A percentile compares a stretch with the other conserved stretches of the same genome.
phyloP scores from a whole-genome alignment of 2,797 vertebrate species.

The Spinus pinus region DNA sequence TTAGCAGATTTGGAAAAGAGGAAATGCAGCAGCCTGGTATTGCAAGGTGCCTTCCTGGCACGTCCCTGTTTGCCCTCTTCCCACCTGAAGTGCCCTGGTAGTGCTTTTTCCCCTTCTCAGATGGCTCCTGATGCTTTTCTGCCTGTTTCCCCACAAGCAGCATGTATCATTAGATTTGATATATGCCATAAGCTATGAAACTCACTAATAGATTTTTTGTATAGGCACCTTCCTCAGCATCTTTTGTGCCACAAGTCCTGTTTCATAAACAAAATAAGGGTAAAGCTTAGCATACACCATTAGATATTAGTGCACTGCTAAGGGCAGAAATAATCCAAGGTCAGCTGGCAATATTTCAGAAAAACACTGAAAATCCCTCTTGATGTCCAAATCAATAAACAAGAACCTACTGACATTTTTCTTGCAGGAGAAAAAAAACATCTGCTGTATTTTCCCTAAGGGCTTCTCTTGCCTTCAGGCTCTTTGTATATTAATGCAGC shows the following conservation, averaged over 20 bases:
- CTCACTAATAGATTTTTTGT: not conserved
- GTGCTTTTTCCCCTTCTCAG: not conserved
- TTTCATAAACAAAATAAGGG: not conserved
- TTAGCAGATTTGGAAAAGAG: not conserved
- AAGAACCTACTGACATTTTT: not conserved
- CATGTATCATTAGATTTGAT: not conserved
- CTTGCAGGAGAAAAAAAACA: not conserved
- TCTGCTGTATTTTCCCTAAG: not conserved
- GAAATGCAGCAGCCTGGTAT: not conserved
- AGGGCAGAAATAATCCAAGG: not conserved
- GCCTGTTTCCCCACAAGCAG: not conserved
- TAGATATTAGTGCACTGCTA: not conserved
- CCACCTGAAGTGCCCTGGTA: not conserved
- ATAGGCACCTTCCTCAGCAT: not conserved
- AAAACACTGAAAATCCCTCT: not conserved
- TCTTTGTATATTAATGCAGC: not conserved
- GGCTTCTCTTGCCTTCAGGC: not conserved
- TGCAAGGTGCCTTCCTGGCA: not conserved
- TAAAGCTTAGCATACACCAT: not conserved
- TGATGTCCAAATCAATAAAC: not conserved
- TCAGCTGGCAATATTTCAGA: not conserved
- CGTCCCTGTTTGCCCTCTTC: not conserved
- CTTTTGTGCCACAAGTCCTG: not conserved
- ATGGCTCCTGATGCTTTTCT: not conserved
- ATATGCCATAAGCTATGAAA: not conserved